Base-by-base conservation (phyloP, 2,888 invertebrate species). In the Drosophila anomelani region DNA sequence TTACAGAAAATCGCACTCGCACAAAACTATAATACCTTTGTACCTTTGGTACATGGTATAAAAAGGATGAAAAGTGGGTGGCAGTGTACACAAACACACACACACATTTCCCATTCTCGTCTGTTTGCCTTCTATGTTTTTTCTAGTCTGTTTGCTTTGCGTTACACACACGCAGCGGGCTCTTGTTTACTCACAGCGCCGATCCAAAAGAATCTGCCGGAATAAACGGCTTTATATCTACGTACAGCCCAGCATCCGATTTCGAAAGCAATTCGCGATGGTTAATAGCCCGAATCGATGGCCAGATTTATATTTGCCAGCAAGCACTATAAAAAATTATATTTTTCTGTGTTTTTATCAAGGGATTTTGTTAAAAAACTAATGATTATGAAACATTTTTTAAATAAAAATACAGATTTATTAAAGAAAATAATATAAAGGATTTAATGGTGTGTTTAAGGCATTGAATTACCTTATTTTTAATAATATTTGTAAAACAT, bases 121-220 rank as follows among this genome's bases (percentile, higher is more conserved):
- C 43, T 75, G 76, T 69, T 75, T 61, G 57, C 43, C 54, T 75
- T 76, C 75, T 44, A 75, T 75, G 70, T 76, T 75, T 75, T 76
- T 75, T 41, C 76, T 69, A 70, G 71, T 68, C 51, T 76, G 75
- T 75, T 75, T 75, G 61, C 76, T 46, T 55, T 69, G 49, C 63
- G 12, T 4, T 23, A 39, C 73, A 56, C 61, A 44, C 73, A 55
- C 55, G 47, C 46, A 20, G n/a, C 38, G 53, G 15, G 36, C 69
- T 41, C 29, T 68, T 56, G 47, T 70, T 68, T 56, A 56, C 49
- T 56, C 71, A 56, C 29, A 26, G 38, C 17, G 34, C 36, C 47
- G 36, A 34, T n/a, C 26, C 36, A 23, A 49, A 47, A 17, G 55
- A 49, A 69, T 56, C 69, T 49, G 69, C 26, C 41, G 36, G 68